Evolutionary conservation across 1,140 invertebrate genomes (phyloP).

Genomic region (Drosophila nannoptera): DNA sequence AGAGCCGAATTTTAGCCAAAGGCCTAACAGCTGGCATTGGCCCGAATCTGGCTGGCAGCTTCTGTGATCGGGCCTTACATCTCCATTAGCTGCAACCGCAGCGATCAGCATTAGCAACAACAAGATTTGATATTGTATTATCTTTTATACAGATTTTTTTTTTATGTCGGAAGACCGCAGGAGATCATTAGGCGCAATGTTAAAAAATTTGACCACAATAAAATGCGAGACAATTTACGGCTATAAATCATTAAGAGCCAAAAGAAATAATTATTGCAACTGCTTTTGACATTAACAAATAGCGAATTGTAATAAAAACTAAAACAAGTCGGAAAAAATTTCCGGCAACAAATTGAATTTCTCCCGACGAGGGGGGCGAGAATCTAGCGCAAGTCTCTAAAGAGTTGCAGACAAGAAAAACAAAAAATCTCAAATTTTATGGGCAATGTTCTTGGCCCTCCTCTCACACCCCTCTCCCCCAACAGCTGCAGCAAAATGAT

Average conservation of each 20-base stretch:
- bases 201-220: slow-evolving; percentile 53
- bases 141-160: slow-evolving; percentile 24
- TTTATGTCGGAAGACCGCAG: slow-evolving; percentile 40
- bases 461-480: background rate
- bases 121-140: background rate
- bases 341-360: slow-evolving; percentile 34
- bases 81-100: slow-evolving; percentile 26
- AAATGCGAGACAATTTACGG: slow-evolving; percentile 41
- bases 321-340: slow-evolving; percentile 22
- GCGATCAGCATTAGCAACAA: slow-evolving; percentile 24
- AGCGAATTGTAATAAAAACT: slow-evolving; percentile 63
- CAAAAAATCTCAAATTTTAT: slow-evolving; percentile 14
- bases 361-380: background rate
- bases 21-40: slow-evolving; percentile 16
- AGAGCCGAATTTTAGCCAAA: slow-evolving; percentile 22
- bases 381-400: slow-evolving; percentile 59
- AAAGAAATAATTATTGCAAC: slow-evolving; percentile 30
- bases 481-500: slow-evolving; percentile 56
- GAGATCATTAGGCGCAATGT: slow-evolving; percentile 46
- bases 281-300: slow-evolving; percentile 69
- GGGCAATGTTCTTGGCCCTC: slow-evolving; percentile 41
- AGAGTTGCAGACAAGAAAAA: slow-evolving; percentile 44
- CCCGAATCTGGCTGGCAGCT: background rate
- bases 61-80: background rate
- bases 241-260: slow-evolving; percentile 58